Evolutionary conservation across 2,888 invertebrate genomes (phyloP), one percentile per base, ranked within the genome.

Genomic region (Nebria salina): DNA sequence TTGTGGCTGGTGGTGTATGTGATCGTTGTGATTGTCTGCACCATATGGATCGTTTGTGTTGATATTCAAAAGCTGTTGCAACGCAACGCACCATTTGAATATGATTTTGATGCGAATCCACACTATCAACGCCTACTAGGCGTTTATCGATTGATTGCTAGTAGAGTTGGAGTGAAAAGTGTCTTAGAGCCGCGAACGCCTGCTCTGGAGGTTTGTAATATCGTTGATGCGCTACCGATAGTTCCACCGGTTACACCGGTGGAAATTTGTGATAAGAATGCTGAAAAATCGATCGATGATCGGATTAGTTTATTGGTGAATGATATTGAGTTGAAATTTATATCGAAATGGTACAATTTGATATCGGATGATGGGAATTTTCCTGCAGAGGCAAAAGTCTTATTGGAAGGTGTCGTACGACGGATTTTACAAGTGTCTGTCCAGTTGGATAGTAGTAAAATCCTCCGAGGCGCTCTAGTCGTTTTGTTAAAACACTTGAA

Each of bases 401-500:
- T 91, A 75, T 84, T 91, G 20, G 89, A 88, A 83, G 88, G 88
- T 76, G 86, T 90, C 82, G 86, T 90, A 66, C 85, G 85, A 65
- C 88, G 88, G 83, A 84, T 91, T 26, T 85, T 88, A 26, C 86
- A 87, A 77, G 87, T 89, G 82, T 85, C 89, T 81, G 83, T 86
- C 68, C 84, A 87, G 81, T 86, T 90, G 66, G 89, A 90, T 83
- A 88, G 88, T 81, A 86, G 88, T 73, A 87, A 87, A 82, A 83
- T 91, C 65, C 84, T 88, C 11, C 88, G 90, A 82, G 90, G 89
- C 43, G 82, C 88, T 70, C 87, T 92, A 25, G 91, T 92, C 75
- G 89, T 94, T 77, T 87, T 92, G 70, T 88, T 92, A 34, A 90
- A 90, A 74, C 93, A 94, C 85, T 87, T 93, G 20, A 93, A 93